Percentiles rank a stretch among this genome's conserved stretches.
Evolutionary conservation across 2,113 vertebrate genomes (phyloP).

Genomic region (Dromas ardeola): DNA sequence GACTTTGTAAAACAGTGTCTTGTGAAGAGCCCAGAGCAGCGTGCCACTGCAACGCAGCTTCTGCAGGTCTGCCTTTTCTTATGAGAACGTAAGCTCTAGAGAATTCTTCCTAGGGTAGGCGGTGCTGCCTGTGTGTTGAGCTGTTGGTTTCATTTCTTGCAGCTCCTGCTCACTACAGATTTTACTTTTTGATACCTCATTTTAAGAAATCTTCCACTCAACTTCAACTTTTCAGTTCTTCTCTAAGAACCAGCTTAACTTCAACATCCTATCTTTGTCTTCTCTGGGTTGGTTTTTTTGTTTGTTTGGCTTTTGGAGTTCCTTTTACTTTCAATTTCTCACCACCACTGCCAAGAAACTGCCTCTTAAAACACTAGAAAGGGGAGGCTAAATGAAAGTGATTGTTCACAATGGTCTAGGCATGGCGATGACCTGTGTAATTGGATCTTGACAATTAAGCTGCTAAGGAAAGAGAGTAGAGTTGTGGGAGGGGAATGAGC

Average conservation of each 20-base stretch:
- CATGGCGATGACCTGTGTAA: neutral
- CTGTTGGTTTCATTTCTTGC: neutral
- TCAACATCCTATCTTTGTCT: neutral
- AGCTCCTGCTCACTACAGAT: neutral
- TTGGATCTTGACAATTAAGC: neutral
- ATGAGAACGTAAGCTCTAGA: neutral
- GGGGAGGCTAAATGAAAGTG: neutral
- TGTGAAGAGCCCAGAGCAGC: conserved; percentile 89
- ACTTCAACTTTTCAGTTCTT: neutral
- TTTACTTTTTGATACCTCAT: neutral
- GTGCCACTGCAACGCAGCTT: conserved; percentile 90
- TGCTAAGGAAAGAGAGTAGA: neutral
- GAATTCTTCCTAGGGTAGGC: neutral
- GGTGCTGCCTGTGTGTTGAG: neutral
- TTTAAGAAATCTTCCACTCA: neutral
- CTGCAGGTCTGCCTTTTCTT: conserved; percentile 83
- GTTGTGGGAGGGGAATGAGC: neutral
- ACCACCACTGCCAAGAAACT: neutral
- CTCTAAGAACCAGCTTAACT: neutral
- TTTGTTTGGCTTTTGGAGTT: neutral
- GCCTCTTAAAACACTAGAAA: neutral
- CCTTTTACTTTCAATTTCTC: neutral
- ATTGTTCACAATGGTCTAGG: neutral
- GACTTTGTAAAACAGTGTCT: conserved; percentile 92
- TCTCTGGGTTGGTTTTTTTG: neutral